phyloP scores from a whole-genome alignment of 2,888 invertebrate species.

The Phaedon cochleariae region DNA sequence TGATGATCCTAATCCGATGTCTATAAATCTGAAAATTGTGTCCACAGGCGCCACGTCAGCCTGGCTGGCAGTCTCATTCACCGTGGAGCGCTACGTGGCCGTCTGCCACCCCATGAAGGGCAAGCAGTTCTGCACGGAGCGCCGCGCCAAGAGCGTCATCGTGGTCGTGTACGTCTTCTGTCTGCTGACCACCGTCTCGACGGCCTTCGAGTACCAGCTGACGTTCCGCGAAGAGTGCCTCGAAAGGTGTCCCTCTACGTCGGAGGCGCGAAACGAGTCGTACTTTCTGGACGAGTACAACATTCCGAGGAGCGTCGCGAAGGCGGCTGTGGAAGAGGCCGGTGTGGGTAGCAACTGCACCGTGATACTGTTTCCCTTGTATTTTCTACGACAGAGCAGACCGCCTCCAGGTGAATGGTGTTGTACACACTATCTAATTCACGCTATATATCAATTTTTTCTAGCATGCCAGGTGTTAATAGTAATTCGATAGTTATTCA shows the following conservation, averaged over 20 bases:
- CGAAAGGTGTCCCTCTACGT: conserved; percentile 30
- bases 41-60: conserved; percentile 71
- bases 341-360: not conserved
- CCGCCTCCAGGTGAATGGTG: not conserved
- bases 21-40: no score
- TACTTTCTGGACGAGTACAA: not conserved
- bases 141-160: conserved; percentile 73
- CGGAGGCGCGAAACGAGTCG: conserved; percentile 2
- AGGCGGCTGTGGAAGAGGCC: not conserved
- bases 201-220: conserved; percentile 74
- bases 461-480: no score
- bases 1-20: no score
- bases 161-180: conserved; percentile 68
- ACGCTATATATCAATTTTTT: no score
- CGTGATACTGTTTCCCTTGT: not conserved
- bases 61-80: conserved; percentile 80
- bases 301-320: not conserved
- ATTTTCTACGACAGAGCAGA: not conserved
- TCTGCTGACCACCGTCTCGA: conserved; percentile 68
- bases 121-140: conserved; percentile 74
- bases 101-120: conserved; percentile 79
- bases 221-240: conserved; percentile 54
- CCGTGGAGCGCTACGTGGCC: conserved; percentile 78
- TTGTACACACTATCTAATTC: no score
- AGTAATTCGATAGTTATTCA: no score